Evolutionary conservation across 2,113 vertebrate genomes (phyloP), one percentile per base, ranked within the genome.

Genomic region (Ciconia stormi): DNA sequence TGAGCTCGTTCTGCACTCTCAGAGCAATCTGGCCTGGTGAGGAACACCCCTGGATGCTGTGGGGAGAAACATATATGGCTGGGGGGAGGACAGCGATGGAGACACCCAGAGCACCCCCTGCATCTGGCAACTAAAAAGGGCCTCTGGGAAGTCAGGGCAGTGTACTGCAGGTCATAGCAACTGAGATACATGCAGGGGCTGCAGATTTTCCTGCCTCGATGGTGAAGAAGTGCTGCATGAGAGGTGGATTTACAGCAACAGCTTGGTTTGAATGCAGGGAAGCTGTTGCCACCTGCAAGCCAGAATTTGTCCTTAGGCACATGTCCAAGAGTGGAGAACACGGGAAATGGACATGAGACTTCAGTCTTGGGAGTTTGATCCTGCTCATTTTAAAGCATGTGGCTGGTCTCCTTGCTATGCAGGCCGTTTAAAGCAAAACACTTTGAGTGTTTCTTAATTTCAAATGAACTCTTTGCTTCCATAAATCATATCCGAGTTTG

Each of bases 301-400:
- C 46, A 29, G 30, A 10, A 26, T 32, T n/a, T 61, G 19, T 38
- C 69, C 46, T 23, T 26, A 40, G 46, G 29, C 11, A 7, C 0
- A 2, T 22, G 46, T 30, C n/a, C 47, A 2, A 21, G 76, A 5
- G 61, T 11, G 18, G 55, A 32, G 47, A 55, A 69, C n/a, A 7
- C 0, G 0, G 29, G 44, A 17, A 74, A 19, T 6, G 40, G 69
- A 10, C 17, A 2, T 0, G 25, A 67, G 61, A 16, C n/a, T 52
- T 91, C 34, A n/a, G 46, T 8, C 53, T n/a, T n/a, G 38, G 25
- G 69, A 55, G 61, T 40, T 30, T 13, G 29, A 11, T 40, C 29
- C 30, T 3, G 25, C 40, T 46, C 1, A 1, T 38, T 73, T 34
- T 30, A 38, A 73, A 86, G 59, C n/a, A 1, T 1, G 17, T 67